Conservation (phyloP, 2,888 invertebrate genomes). For the Sminthurides aquaticus region DNA sequence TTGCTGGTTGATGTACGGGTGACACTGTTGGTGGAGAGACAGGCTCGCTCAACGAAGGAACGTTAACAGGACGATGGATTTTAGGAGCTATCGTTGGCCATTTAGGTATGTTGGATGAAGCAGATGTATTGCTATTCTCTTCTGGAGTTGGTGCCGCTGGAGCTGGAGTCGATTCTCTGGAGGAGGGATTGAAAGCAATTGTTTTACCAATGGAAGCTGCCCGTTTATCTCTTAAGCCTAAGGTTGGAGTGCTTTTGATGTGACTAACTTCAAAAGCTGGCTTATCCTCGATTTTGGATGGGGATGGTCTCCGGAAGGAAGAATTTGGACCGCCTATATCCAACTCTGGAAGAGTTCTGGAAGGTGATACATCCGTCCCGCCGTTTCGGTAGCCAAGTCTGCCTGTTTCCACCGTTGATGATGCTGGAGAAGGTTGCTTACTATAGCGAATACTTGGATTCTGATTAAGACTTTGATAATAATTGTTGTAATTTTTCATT, state of each 20-base stretch:
- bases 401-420: neutral
- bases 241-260: neutral
- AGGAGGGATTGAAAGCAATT: neutral
- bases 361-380: neutral
- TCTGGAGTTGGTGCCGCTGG: no score
- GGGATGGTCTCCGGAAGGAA: neutral
- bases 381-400: neutral
- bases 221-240: neutral
- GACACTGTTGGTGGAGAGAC: neutral
- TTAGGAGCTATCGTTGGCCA: constrained; percentile 35
- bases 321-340: neutral
- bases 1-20: neutral
- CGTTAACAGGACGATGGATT: constrained; percentile 35
- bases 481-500: constrained; percentile 41
- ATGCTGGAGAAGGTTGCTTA: neutral
- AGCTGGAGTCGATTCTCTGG: neutral
- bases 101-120: constrained; percentile 26
- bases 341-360: neutral
- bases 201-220: neutral
- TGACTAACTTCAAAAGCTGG: neutral
- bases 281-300: neutral
- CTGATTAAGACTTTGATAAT: constrained; percentile 31
- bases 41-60: constrained; percentile 25
- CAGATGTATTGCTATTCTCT: neutral
- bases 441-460: constrained; percentile 14